Base-by-base conservation (phyloP, 2,888 invertebrate species). In the Eumacrocentrus americanus region DNA sequence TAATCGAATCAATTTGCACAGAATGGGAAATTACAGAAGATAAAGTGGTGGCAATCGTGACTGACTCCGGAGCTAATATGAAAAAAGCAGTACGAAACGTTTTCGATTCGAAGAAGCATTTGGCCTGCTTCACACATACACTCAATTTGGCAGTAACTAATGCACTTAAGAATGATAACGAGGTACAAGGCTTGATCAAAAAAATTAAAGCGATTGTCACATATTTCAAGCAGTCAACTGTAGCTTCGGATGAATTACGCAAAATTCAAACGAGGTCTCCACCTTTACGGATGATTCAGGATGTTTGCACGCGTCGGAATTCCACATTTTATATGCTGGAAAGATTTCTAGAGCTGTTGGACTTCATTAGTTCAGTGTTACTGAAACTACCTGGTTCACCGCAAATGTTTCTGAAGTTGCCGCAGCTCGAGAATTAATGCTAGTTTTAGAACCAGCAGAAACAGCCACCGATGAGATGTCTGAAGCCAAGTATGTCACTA, bases 401-500 rank as follows among this genome's bases (percentile, higher is more conserved):
- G 14, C 37, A 9, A 22, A 20, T 51, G 56, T 51, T 38, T 18
- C 51, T 6, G 62, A 66, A 63, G 47, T 67, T 1, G 47, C 29
- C 20, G 58, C 54, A 23, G 37, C 65, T 23, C 53, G 59, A 29
- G 65, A 63, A n/a, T 16, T 61, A 2, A 48, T 60, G n/a, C 29
- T 12, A 16, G 7, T 64, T 14, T 58, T 67, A 16, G 46, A 44
- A 34, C 65, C 66, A 4, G 38, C 64, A 7, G 62, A 63, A 42
- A 50, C 23, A 18, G 58, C 61, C n/a, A 61, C 65, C 9, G 52
- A 53, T 44, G 61, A 67, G 38, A 46, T 66, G 22, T 58, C 56
- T 59, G 69, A 54, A 5, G 56, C 62, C 37, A 63, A 56, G 12
- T 66, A 63, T 35, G 54, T 64, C 5, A 67, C 65, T 1, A 57